Evolutionary conservation across 2,113 vertebrate genomes (phyloP), one percentile per base, ranked within the genome.

Genomic region (Poeciliopsis occidentalis): DNA sequence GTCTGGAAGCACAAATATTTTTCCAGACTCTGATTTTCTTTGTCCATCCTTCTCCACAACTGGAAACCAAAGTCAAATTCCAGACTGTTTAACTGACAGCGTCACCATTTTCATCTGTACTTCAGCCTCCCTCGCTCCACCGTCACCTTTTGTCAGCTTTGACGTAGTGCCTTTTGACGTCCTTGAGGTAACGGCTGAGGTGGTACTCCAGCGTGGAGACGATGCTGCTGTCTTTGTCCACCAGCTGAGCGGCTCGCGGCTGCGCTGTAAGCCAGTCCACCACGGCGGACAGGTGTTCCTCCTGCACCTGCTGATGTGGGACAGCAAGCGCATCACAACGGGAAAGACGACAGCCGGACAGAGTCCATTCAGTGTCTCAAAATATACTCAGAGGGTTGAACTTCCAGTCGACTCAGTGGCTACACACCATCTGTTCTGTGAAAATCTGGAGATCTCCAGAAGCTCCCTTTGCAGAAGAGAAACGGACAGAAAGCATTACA

Each of bases 251-350:
- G 0, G 98, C 98, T 29, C 98, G 94, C 0, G 98, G 98, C 91
- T 99, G 97, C 10, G 95, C 94, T 12, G 96, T 97, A 75, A 99
- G 95, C 98, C 97, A 99, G 89, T 98, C 97, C 85, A 99, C 96
- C 85, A 98, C 93, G 0, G 98, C 97, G 24, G 95, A 96, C 22
- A 99, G 92, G 79, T 99, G 97, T 54, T 99, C 97, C 87, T 98
- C 95, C 87, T 99, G 98, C 69, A 99, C 94, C 94, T 98, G 93
- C 97, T 98, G 89, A 75, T 22, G 1, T 4, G 31, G 27, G 11
- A 73, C 63, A 57, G 7, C 29, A n/a, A 44, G 17, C 12, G 27
- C 8, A 10, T 8, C 12, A 27, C 2, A 3, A 12, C 34, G 10
- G 34, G 34, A 34, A 41, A 13, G 3, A 15, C 22, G 2, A n/a